phyloP scores from a whole-genome alignment of 1,140 invertebrate genomes.

The Drosophila takahashii region DNA sequence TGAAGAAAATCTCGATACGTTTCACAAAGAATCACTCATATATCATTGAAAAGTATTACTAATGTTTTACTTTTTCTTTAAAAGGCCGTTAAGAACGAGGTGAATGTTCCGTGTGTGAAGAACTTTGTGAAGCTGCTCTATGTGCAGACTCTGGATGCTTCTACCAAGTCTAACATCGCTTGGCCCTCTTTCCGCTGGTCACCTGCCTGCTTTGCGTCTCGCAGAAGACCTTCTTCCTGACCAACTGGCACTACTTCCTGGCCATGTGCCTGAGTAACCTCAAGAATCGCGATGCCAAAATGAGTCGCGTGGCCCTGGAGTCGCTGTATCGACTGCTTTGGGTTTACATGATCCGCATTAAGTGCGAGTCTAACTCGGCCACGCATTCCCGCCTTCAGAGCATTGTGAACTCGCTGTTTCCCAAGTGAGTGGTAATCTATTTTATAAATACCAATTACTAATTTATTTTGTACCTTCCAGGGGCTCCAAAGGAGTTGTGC shows the following conservation, averaged over 20 bases:
- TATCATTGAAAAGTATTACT: not conserved
- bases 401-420: constrained; percentile 99
- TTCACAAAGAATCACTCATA: no score
- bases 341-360: constrained; percentile 99
- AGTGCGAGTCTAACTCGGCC: constrained; percentile 99
- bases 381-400: constrained; percentile 98
- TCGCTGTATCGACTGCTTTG: constrained; percentile 94
- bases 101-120: constrained; percentile 99
- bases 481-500: constrained; percentile 98
- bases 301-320: constrained; percentile 98
- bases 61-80: constrained; percentile 5
- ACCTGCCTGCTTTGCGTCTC: constrained; percentile 99
- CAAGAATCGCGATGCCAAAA: constrained; percentile 98
- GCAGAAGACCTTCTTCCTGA: constrained; percentile 98
- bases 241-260: constrained; percentile 99
- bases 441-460: no score
- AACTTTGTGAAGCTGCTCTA: constrained; percentile 99
- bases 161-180: constrained; percentile 98
- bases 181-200: constrained; percentile 98
- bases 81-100: constrained; percentile 99
- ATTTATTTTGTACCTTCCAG: constrained; percentile 81
- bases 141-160: constrained; percentile 97
- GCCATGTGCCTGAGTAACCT: constrained; percentile 99
- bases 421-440: constrained; percentile 86
- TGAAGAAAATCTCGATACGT: no score